phyloP scores from a whole-genome alignment of 2,113 vertebrate species.

The Hydrochoerus hydrochaeris region DNA sequence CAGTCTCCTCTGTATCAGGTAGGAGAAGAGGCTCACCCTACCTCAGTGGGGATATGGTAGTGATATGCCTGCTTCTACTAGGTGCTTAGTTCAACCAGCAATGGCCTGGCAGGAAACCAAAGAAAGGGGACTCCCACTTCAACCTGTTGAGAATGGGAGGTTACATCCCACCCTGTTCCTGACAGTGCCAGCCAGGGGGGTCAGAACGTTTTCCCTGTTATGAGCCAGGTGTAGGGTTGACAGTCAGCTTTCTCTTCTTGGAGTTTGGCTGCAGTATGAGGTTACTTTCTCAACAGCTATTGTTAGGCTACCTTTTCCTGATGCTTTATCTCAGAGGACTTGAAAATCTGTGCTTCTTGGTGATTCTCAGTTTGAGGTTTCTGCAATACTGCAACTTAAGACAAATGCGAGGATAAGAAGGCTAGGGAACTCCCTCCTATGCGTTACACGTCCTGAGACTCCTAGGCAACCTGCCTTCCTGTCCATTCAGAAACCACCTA shows the following conservation, averaged over 20 bases:
- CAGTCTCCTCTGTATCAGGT: neutral
- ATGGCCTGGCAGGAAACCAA: neutral
- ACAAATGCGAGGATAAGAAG: neutral
- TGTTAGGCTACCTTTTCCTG: neutral
- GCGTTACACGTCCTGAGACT: neutral
- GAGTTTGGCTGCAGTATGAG: neutral
- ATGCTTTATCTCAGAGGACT: neutral
- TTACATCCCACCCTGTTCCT: neutral
- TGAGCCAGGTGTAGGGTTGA: neutral
- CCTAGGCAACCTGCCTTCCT: neutral
- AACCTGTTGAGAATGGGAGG: neutral
- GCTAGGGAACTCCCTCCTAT: neutral
- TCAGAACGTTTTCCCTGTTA: neutral
- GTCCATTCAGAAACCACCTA: neutral
- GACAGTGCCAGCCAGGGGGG: rapidly evolving
- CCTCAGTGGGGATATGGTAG: too few relatives aligned
- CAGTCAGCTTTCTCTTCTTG: neutral
- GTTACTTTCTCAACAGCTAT: neutral
- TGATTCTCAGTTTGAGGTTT: neutral
- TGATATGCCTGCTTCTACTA: neutral
- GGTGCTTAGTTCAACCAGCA: neutral
- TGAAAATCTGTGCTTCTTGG: neutral
- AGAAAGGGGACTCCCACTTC: neutral
- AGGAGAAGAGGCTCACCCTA: neutral
- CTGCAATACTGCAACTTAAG: neutral